Evolutionary conservation across 2,888 invertebrate species (phyloP), one percentile per base, ranked within the genome.

Genomic region (Zootermopsis nevadensis): DNA sequence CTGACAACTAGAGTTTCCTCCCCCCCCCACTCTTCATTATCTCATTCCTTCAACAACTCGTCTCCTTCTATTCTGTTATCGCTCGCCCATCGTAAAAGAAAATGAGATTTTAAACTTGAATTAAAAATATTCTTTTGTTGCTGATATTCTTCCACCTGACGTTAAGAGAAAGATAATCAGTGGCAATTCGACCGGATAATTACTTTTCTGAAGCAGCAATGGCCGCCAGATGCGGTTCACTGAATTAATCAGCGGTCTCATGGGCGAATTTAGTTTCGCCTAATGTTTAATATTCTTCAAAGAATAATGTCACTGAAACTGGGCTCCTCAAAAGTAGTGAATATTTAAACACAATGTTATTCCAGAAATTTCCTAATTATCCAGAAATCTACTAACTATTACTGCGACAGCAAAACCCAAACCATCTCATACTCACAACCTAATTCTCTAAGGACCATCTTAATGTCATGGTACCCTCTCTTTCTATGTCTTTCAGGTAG

Each of bases 21-120:
- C 30, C 27, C 8, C 33, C 6, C 72, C 76, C n/a, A 27, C 22
- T 19, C 6, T 10, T 30, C 77, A 30, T 10, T 77, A 42, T 55
- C 55, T 77, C 53, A 24, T 33, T 77, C 77, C 31, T 31, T 24
- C 33, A 33, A n/a, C 33, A 33, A 31, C 72, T 24, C 35, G 19
- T 10, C 33, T 35, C 22, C 1, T 35, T 10, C 30, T n/a, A 24
- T 0, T n/a, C 31, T 33, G 55, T 31, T 31, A 42, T 77, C 38
- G 38, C 55, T 53, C 31, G 7, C 30, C 48, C 31, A 77, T 55
- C 77, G 27, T 77, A 77, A 77, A 55, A 77, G 77, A 77, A 77
- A 77, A 53, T 77, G 77, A 77, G 77, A 77, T 77, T 77, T 77
- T 77, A 77, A 77, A 77, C 77, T 77, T 55, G 77, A 77, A 77